Conservation (phyloP, 2,113 vertebrate genomes). For the Lophura nycthemera region DNA sequence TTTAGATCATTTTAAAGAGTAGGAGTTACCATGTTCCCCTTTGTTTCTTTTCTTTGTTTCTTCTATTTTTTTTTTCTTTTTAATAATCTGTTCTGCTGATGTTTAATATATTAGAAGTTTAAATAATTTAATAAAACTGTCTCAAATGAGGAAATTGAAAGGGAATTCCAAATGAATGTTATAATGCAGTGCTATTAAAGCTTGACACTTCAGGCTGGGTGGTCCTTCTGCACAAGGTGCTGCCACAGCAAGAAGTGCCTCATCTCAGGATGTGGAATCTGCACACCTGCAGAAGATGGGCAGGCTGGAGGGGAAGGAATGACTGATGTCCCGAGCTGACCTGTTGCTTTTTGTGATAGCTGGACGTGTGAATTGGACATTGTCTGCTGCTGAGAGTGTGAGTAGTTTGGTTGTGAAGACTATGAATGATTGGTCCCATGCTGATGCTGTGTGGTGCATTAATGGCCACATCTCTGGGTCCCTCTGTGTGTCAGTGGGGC, state of each 20-base stretch:
- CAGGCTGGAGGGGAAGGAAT: neutral
- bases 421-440: neutral
- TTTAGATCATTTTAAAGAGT: neutral
- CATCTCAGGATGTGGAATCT: fast-evolving
- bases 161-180: conserved; percentile 33
- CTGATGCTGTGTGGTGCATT: neutral
- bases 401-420: neutral
- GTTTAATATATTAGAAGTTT: conserved; percentile 50
- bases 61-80: no score
- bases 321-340: fast-evolving
- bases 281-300: neutral
- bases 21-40: neutral
- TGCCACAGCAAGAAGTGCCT: neutral
- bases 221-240: neutral
- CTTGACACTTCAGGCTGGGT: neutral
- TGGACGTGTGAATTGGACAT: neutral
- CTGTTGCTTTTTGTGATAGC: neutral
- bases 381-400: fast-evolving
- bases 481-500: neutral
- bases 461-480: neutral
- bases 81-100: neutral
- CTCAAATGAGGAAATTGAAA: conserved; percentile 44
- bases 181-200: neutral
- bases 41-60: neutral
- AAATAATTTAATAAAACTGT: conserved; percentile 54